Conservation (phyloP, 2,888 invertebrate genomes). For the Parnassius mnemosyne region DNA sequence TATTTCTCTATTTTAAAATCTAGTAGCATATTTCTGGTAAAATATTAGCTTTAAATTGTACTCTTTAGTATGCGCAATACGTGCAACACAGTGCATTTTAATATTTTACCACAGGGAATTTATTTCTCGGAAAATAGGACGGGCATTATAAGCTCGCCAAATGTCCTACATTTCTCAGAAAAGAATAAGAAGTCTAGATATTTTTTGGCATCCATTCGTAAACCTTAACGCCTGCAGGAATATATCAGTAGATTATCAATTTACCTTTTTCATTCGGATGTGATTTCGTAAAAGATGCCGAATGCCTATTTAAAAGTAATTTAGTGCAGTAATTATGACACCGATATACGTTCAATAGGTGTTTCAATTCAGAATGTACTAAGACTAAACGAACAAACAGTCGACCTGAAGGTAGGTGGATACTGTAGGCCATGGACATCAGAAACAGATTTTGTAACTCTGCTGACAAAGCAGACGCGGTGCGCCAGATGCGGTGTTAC, state of each 20-base stretch:
- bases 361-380: too few species aligned
- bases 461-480: too few species aligned
- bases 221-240: not conserved
- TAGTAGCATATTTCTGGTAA: not conserved
- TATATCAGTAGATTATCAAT: too few species aligned
- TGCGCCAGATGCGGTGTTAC: too few species aligned
- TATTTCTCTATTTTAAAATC: too few species aligned
- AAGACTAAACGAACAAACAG: too few species aligned
- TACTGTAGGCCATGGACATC: too few species aligned
- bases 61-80: constrained; percentile 4
- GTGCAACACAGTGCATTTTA: constrained; percentile 17
- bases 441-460: too few species aligned
- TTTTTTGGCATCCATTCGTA: constrained; percentile 4
- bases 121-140: constrained; percentile 18
- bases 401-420: too few species aligned
- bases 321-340: too few species aligned
- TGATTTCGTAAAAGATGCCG: too few species aligned
- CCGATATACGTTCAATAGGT: too few species aligned
- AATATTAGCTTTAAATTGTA: constrained; percentile 15
- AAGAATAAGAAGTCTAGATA: not conserved
- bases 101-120: constrained; percentile 10
- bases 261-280: constrained; percentile 43
- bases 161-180: constrained; percentile 12
- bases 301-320: constrained; percentile 1
- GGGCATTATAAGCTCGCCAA: constrained; percentile 14